A percentile compares a stretch with the other conserved stretches of the same genome.
These are phyloP conservation scores for Tuberolachnus salignus DNA, from an alignment of 2,888 invertebrate species.

Conservation along the genomic window DNA sequence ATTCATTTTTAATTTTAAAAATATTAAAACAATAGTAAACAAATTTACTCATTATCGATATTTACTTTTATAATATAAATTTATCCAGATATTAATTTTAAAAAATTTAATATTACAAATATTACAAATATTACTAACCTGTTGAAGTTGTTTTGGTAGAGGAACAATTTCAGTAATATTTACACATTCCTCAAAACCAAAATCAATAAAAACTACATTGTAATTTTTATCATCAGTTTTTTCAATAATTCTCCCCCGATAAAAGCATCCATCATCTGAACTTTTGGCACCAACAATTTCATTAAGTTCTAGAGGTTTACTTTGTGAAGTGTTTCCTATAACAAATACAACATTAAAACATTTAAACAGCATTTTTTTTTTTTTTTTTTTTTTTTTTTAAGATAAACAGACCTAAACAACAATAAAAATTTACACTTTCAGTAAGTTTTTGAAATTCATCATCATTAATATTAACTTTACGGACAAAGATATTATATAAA, in stretches of 20 bases:
- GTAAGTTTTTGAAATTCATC: constrained; percentile 22
- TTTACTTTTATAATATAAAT: too few relatives aligned
- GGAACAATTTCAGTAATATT: constrained; percentile 36
- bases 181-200: constrained; percentile 42
- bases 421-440: constrained; percentile 30
- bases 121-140: constrained; percentile 8
- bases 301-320: constrained; percentile 12
- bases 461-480: constrained; percentile 36
- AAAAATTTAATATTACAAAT: not conserved
- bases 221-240: constrained; percentile 36
- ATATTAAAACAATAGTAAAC: too few relatives aligned
- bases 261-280: constrained; percentile 27
- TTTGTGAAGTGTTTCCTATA: constrained; percentile 20
- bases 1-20: too few relatives aligned
- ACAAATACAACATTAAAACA: not conserved
- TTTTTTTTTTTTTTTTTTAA: not conserved
- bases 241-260: constrained; percentile 18
- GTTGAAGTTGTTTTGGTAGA: constrained; percentile 22
- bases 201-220: constrained; percentile 33
- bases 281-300: constrained; percentile 37
- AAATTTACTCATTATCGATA: too few relatives aligned
- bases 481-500: constrained; percentile 41
- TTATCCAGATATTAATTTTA: too few relatives aligned
- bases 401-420: constrained; percentile 18
- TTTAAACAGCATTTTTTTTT: not conserved